Conservation (phyloP, 23 tunicate species). For the Ciona savignyi region DNA sequence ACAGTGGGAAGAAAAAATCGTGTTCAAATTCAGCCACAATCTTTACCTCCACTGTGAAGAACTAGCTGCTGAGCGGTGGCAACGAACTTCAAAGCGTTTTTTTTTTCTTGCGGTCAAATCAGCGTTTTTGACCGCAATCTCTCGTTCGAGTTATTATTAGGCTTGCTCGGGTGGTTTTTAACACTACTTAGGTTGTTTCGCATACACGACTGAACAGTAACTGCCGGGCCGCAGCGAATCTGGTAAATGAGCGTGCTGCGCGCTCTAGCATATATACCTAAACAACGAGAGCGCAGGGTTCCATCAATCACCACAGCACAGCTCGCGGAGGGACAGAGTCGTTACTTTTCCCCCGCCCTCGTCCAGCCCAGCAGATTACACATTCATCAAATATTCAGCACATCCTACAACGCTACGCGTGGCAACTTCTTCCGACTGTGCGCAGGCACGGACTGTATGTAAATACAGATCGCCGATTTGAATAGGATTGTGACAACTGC, state of each 20-base stretch:
- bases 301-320: neutral
- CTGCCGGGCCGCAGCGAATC: neutral
- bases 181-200: too few species aligned
- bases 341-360: slow-evolving; percentile 2
- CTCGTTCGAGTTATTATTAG: too few species aligned
- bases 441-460: too few species aligned
- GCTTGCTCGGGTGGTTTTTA: too few species aligned
- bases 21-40: slow-evolving; percentile 53
- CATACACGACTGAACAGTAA: too few species aligned
- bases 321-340: neutral
- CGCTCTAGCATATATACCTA: neutral
- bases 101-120: too few species aligned
- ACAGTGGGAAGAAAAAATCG: slow-evolving; percentile 79
- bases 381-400: slow-evolving; percentile 1
- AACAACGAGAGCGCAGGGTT: neutral
- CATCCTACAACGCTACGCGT: too few species aligned
- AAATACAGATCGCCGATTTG: too few species aligned
- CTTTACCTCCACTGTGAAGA: slow-evolving; percentile 99
- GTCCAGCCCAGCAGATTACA: neutral
- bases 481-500: neutral
- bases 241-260: neutral
- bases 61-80: slow-evolving; percentile 70
- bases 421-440: too few species aligned
- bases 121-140: too few species aligned
- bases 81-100: too few species aligned